A percentile compares a stretch with the other conserved stretches of the same genome.
phyloP scores from a whole-genome alignment of 2,888 invertebrate species.

The Sabellastarte sp. region DNA sequence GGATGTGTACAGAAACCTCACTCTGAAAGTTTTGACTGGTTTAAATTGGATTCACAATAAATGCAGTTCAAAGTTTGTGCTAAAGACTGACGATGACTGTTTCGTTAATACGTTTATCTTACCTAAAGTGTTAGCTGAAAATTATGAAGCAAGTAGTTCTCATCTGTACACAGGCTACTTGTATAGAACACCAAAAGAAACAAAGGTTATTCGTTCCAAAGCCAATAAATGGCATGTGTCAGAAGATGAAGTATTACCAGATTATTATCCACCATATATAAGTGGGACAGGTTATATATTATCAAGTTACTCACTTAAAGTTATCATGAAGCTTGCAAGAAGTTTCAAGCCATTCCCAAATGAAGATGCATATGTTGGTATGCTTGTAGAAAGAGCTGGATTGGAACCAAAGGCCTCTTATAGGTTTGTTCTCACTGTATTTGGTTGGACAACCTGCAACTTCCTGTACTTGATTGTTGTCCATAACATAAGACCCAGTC shows the following conservation, averaged over 20 bases:
- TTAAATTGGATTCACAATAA: not conserved
- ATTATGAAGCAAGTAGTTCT: not conserved
- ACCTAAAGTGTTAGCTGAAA: not conserved
- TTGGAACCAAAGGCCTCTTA: not conserved
- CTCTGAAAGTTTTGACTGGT: not conserved
- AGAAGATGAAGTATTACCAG: not conserved
- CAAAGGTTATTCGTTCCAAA: not conserved
- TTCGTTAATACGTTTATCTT: not conserved
- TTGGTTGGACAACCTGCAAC: not conserved
- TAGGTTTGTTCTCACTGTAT: not conserved
- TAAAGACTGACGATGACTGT: not conserved
- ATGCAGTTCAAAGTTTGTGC: not conserved
- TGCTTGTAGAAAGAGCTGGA: not conserved
- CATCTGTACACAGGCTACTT: not conserved
- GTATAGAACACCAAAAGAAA: not conserved
- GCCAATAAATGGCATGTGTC: not conserved
- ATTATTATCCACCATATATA: not conserved
- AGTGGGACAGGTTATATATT: not conserved
- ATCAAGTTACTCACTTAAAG: not conserved
- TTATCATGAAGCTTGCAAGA: not conserved
- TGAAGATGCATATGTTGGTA: not conserved
- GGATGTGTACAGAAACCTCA: not conserved
- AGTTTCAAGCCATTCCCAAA: not conserved
- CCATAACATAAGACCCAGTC: not conserved
- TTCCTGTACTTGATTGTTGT: not conserved